phyloP scores from a whole-genome alignment of 2,113 vertebrate genomes.

The Cephalophus harveyi region DNA sequence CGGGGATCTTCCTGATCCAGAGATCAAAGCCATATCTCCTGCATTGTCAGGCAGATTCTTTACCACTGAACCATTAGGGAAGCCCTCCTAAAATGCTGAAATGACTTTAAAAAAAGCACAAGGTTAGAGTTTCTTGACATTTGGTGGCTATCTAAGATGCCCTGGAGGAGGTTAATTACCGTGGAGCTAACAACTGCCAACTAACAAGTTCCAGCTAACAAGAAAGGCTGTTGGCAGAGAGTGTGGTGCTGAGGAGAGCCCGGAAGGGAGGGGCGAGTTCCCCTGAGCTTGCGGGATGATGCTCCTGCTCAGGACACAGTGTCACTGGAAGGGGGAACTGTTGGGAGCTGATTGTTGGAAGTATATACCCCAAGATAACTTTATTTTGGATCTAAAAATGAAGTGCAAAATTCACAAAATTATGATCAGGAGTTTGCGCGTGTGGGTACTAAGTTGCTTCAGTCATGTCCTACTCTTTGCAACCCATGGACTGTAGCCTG shows the following conservation, averaged over 20 bases:
- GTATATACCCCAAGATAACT: not conserved
- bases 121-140: not conserved
- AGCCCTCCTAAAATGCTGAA: not conserved
- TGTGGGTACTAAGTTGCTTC: not conserved
- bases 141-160: not conserved
- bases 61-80: not conserved
- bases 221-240: not conserved
- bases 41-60: not conserved
- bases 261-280: rapidly evolving
- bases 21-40: not conserved
- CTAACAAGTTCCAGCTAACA: not conserved
- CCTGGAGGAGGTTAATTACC: too few species aligned
- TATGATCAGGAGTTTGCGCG: rapidly evolving
- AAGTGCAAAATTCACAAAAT: too few species aligned
- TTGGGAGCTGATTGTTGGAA: rapidly evolving
- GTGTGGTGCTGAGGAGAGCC: not conserved
- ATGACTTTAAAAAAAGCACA: rapidly evolving
- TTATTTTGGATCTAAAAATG: not conserved
- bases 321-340: rapidly evolving
- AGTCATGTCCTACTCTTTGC: not conserved
- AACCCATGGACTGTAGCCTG: not conserved
- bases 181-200: not conserved
- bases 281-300: rapidly evolving
- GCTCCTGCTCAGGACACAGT: rapidly evolving
- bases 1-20: not conserved